phyloP scores from a whole-genome alignment of 1,140 invertebrate genomes.

The Drosophila subpulchrella region DNA sequence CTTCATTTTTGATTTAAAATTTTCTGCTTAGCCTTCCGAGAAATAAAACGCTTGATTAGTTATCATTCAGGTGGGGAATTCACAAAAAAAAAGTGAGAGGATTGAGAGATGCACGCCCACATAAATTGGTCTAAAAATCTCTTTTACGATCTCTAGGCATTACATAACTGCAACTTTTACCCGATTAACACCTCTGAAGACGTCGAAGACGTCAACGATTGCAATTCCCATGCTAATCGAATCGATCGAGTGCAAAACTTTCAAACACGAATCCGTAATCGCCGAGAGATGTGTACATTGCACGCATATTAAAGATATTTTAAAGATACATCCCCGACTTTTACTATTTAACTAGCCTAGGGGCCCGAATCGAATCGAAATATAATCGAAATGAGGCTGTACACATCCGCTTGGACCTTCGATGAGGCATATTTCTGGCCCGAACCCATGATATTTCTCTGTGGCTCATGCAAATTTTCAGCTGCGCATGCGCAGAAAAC shows the following conservation, averaged over 20 bases:
- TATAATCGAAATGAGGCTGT: constrained; percentile 13
- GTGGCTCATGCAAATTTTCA: constrained; percentile 38
- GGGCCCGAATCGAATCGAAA: constrained; percentile 11
- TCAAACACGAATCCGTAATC: constrained; percentile 40
- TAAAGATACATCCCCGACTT: constrained; percentile 13
- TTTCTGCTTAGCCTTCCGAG: neutral
- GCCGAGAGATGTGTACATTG: constrained; percentile 19
- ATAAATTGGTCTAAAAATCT: neutral
- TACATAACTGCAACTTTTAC: constrained; percentile 38
- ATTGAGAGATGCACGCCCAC: constrained; percentile 2
- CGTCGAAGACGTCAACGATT: constrained; percentile 23
- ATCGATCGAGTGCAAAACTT: constrained; percentile 47
- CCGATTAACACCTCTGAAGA: constrained; percentile 43
- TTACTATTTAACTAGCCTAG: constrained; percentile 2
- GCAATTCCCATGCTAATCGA: constrained; percentile 55
- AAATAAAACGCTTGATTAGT: constrained; percentile 1
- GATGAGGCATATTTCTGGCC: constrained; percentile 1
- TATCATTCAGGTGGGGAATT: constrained; percentile 11
- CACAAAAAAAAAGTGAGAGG: neutral
- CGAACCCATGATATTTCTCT: constrained; percentile 24
- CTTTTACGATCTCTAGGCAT: constrained; percentile 30
- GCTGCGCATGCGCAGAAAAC: constrained; percentile 51
- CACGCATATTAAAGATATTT: constrained; percentile 45
- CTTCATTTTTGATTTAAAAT: no score
- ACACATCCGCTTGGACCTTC: constrained; percentile 26